phyloP scores from a whole-genome alignment of 2,797 vertebrate genomes.

The Hipposideros larvatus region DNA sequence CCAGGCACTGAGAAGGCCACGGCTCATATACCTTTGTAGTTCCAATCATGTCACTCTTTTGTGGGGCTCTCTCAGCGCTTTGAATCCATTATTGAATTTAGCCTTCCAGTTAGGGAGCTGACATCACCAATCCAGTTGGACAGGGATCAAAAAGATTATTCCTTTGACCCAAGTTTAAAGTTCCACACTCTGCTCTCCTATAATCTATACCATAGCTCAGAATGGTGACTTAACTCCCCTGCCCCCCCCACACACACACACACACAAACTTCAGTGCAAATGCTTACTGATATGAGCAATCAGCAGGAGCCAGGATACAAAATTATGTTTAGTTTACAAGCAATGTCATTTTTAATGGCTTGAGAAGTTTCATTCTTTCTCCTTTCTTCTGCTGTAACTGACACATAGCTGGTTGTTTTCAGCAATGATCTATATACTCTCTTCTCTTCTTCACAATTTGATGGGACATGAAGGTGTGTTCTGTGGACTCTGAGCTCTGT shows the following conservation, averaged over 20 bases:
- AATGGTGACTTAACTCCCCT: background rate
- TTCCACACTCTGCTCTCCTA: background rate
- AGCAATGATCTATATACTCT: background rate
- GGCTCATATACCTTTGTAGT: background rate
- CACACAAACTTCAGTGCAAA: background rate
- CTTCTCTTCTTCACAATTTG: slow-evolving; percentile 11
- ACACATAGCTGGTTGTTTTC: background rate
- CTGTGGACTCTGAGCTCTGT: slow-evolving; percentile 8
- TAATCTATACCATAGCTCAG: background rate
- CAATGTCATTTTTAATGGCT: background rate
- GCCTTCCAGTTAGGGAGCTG: background rate
- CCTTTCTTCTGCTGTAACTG: background rate
- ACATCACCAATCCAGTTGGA: background rate
- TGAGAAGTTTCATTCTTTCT: slow-evolving; percentile 26
- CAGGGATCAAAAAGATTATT: background rate
- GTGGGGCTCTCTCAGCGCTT: background rate
- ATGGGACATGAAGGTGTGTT: background rate
- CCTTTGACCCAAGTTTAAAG: slow-evolving; percentile 20
- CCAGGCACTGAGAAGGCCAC: background rate
- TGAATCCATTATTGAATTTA: background rate
- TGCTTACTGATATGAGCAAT: background rate
- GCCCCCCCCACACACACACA: too few relatives aligned
- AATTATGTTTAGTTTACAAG: slow-evolving; percentile 54
- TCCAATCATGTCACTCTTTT: background rate
- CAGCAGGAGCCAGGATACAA: background rate